Percentiles rank a stretch among this genome's conserved stretches.
Evolutionary conservation across 1,140 invertebrate genomes (phyloP).

Genomic region (Yoshiicerus persimilis): DNA sequence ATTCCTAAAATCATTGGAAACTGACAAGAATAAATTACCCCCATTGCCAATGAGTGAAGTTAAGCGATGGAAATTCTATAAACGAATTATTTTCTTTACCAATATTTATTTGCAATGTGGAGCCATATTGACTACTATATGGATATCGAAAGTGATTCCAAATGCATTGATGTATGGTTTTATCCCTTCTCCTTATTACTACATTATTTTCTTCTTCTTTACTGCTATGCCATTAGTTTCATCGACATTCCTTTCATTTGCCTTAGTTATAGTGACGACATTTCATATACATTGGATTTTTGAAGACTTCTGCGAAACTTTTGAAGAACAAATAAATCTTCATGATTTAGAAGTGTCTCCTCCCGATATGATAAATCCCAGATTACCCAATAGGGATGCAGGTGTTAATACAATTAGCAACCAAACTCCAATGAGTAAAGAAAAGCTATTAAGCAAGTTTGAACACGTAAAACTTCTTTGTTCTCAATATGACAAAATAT

Average conservation of each 20-base stretch:
- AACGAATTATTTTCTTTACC: neutral
- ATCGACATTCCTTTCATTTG: constrained; percentile 22
- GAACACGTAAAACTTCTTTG: constrained; percentile 36
- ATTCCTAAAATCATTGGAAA: constrained; percentile 34
- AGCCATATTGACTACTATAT: neutral
- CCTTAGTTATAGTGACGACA: constrained; percentile 28
- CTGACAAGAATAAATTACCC: constrained; percentile 21
- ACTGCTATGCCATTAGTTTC: neutral
- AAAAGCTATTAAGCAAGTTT: constrained; percentile 30
- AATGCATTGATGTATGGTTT: neutral
- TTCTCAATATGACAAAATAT: constrained; percentile 29
- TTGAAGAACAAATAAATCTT: constrained; percentile 27
- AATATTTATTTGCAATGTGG: neutral
- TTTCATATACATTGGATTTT: constrained; percentile 34
- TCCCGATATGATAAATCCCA: neutral
- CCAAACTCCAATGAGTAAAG: neutral
- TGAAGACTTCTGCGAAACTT: constrained; percentile 24
- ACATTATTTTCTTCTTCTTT: constrained; percentile 27
- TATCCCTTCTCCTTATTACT: constrained; percentile 11
- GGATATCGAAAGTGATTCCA: neutral
- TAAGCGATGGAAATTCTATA: constrained; percentile 28
- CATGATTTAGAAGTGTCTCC: neutral
- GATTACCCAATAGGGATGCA: neutral
- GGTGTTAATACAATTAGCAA: neutral
- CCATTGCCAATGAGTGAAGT: neutral